Base-by-base conservation (phyloP, 2,888 invertebrate species). In the Macrosoma leucophasiata region DNA sequence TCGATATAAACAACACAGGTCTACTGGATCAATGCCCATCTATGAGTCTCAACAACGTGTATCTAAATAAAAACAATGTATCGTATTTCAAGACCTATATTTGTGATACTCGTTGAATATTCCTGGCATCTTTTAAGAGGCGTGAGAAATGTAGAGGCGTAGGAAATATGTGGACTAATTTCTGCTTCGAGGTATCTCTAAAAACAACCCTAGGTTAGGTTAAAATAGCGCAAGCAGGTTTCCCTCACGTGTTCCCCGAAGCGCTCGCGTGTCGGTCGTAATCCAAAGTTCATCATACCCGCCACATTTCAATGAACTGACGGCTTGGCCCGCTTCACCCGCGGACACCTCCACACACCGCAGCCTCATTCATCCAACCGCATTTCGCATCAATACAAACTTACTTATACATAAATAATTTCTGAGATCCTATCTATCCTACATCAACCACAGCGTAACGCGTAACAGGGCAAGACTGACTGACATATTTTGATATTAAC, bases 251-350 rank as follows among this genome's bases (percentile, higher is more conserved):
- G 62, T 57, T 42, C 55, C 47, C 40, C 38, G 38, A 36, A 48
- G 47, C 43, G 53, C 48, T 64, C 54, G 66, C 67, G 66, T 68
- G 69, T 52, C 46, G 33, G 42, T 37, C 41, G 51, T 48, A 49
- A 55, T 53, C 52, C 48, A 44, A 62, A 55, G 72, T 74, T 72
- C 70, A 69, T 71, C 73, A 70, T 66, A 65, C 70, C 51, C 58
- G 52, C 52, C 46, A 47, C 50, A 65, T 72, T 74, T 69, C 72
- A 69, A 66, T 67, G 69, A 74, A 69, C 67, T 58, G 57, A 42
- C 46, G 46, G 43, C 39, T 50, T 39, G 35, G 39, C 32, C 37
- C 39, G 36, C 39, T 29, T 27, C 19, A 44, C 36, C 21, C 25
- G 13, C 15, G 25, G 29, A 24, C 36, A 17, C 15, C 26, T 14